Base-by-base conservation (phyloP, 2,888 invertebrate genomes). In the Geotrupes spiniger region DNA sequence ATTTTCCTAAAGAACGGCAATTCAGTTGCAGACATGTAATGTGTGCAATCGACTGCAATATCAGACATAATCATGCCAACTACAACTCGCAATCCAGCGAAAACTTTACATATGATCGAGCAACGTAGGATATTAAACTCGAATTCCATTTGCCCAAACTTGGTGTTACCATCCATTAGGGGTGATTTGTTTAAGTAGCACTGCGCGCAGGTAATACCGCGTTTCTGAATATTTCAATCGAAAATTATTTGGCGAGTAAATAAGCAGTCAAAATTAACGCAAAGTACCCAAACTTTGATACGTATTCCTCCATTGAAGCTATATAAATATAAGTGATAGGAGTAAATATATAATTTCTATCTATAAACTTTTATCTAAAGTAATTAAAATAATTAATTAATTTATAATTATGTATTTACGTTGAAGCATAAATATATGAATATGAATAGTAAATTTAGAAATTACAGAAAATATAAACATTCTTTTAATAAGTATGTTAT, bases 31-130 rank as follows among this genome's bases (percentile, higher is more conserved):
- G 37, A 9, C 38, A 17, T 28, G 45, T 40, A 46, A 40, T 46
- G 46, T 39, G 40, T 17, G 46, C 46, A 46, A 46, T 46, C 46
- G 46, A 29, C 12, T 46, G 46, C 46, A 46, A 46, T 46, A 46
- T 46, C 46, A 33, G 46, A 25, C 28, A 17, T 39, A 36, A 45
- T 45, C 31, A 29, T 29, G 16, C 42, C 31, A 21, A 11, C 29
- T 29, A 42, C 29, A 4, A 36, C 14, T 15, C 36, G 36, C 11
- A 9, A 42, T 42, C 31, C 28, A 31, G 31, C 11, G 15, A 33
- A 33, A 33, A 33, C 33, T 33, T 33, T 33, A 12, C 14, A 1
- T 6, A 33, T 33, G 14, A 12, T 2, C 33, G 15, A 14, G 33
- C 33, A 33, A 33, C 3, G 14, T 15, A 15, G 14, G 33, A 14